Evolutionary conservation across 2,888 invertebrate genomes (phyloP), one percentile per base, ranked within the genome.

Genomic region (Idaea biselata): DNA sequence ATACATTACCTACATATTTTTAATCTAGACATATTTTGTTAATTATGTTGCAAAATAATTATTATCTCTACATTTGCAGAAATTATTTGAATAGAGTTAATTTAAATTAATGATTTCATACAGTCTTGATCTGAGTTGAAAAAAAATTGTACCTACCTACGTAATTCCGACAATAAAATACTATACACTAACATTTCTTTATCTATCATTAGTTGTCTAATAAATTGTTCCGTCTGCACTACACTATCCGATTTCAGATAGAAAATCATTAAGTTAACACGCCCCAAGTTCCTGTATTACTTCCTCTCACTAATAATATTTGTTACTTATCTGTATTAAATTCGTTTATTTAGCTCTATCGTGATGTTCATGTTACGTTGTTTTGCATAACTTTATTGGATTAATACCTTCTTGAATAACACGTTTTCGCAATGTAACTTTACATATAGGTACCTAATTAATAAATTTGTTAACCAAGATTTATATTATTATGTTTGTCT

Each of bases 181-280:
- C 44, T 44, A 44, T 44, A 44, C 8, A 4, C 11, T 44, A 44
- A 44, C 44, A 44, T 8, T 44, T 44, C 44, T 44, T 44, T 11
- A 8, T 44, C 11, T 44, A 7, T 8, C 44, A 14, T 44, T 14
- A 44, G 5, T 44, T 44, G 3, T 44, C 14, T 44, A 44, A 44
- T 11, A 44, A 44, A 44, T 44, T 11, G 11, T 44, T 44, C 44
- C 44, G 44, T 11, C 44, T 44, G 44, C 44, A 44, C 44, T 44
- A 44, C 18, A 55, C 17, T 55, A 18, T 18, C 57, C 6, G 57
- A 18, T 16, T 55, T 55, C 18, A 58, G 63, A 60, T 61, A 59
- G 57, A 63, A 32, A 59, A 61, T 59, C 57, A 59, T 63, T 59
- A 63, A 18, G 44, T 59, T 60, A 61, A 59, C 58, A 59, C 59